Percentiles rank a stretch among this genome's conserved stretches.
These are phyloP conservation scores for Mimachlamys varia DNA, from an alignment of 2,888 invertebrate genomes.

Conservation along the genomic window DNA sequence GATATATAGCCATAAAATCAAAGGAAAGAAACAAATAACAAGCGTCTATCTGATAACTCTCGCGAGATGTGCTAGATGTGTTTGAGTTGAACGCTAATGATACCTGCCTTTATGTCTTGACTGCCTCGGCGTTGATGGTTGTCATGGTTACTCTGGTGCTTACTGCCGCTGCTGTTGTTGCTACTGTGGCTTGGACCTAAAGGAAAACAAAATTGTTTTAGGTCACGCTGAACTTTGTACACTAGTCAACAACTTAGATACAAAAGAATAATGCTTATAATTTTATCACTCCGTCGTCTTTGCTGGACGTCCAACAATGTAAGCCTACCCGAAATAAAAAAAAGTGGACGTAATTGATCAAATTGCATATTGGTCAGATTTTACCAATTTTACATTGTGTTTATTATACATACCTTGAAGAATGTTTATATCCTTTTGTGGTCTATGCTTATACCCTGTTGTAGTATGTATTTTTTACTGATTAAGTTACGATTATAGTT, in stretches of 20 bases:
- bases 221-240: not conserved
- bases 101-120: not conserved
- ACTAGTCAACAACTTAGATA: not conserved
- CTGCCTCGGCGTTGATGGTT: conserved; percentile 11
- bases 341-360: no score
- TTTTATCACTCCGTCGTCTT: no score
- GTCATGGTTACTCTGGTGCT: conserved; percentile 18
- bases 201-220: not conserved
- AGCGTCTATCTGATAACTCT: not conserved
- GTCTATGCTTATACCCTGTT: no score
- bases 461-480: no score
- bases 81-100: no score
- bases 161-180: not conserved
- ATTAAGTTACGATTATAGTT: no score
- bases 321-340: no score
- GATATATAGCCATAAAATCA: not conserved
- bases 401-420: no score
- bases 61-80: not conserved
- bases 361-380: no score
- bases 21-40: not conserved
- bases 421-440: no score
- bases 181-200: not conserved
- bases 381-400: no score
- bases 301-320: no score
- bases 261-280: not conserved